Evolutionary conservation across 2,888 invertebrate species (phyloP).

Genomic region (Hypselothyrea guttata): DNA sequence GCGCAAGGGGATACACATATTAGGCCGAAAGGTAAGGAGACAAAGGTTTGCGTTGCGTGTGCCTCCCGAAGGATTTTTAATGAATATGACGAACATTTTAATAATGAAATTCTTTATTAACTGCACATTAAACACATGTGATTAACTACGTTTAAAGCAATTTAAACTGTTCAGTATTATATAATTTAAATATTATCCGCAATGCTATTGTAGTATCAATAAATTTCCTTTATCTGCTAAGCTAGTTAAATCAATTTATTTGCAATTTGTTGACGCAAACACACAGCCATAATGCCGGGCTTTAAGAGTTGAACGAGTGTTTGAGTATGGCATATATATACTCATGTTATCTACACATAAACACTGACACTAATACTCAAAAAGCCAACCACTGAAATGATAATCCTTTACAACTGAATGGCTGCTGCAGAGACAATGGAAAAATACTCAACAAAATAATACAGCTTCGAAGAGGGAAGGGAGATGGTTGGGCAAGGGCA

Average conservation of each 20-base stretch:
- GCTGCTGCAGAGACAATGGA: constrained; percentile 2
- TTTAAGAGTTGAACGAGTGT: constrained; percentile 1
- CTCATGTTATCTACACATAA: background rate
- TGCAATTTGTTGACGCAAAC: constrained; percentile 1
- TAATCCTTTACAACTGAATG: constrained; percentile 9
- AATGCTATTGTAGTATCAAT: background rate
- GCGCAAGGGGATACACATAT: too few species aligned
- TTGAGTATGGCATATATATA: background rate
- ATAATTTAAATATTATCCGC: too few species aligned
- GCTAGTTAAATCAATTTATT: constrained; percentile 10
- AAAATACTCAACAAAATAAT: background rate
- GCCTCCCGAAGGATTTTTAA: too few species aligned
- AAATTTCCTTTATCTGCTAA: constrained; percentile 3
- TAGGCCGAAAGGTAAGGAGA: too few species aligned
- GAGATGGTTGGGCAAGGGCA: background rate
- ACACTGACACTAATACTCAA: background rate
- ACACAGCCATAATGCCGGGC: background rate
- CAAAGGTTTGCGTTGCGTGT: too few species aligned
- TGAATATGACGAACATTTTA: too few species aligned
- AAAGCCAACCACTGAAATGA: constrained; percentile 7
- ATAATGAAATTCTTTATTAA: too few species aligned
- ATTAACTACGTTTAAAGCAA: too few species aligned
- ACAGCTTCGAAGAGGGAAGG: background rate
- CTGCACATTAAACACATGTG: too few species aligned
- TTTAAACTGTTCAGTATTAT: too few species aligned